These are phyloP conservation scores for Egretta garzetta DNA, from an alignment of 2,113 vertebrate species.

Conservation along the genomic window DNA sequence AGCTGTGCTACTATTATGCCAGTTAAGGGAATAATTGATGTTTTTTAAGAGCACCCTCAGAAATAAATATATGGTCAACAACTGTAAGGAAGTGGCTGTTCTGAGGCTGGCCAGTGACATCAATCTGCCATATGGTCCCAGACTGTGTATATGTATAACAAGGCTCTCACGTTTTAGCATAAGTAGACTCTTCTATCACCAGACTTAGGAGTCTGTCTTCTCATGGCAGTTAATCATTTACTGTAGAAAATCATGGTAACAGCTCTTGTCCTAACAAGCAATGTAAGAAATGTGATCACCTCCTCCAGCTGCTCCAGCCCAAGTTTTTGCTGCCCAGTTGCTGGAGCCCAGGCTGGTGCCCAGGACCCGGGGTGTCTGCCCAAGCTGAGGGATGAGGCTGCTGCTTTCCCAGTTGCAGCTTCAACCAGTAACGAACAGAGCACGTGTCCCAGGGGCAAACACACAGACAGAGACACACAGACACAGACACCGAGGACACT, in stretches of 20 bases:
- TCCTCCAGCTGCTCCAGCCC: neutral
- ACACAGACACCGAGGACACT: no score
- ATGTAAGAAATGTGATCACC: neutral
- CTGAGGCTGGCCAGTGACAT: neutral
- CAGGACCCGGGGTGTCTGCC: neutral
- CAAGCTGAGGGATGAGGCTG: neutral
- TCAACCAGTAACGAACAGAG: neutral
- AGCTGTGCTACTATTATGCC: neutral
- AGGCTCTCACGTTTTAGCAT: neutral
- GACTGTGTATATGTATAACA: accelerated
- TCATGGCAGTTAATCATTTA: neutral
- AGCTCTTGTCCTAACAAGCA: neutral
- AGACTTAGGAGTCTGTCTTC: neutral
- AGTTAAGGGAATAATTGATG: neutral
- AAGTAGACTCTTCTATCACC: neutral
- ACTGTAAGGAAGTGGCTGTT: neutral
- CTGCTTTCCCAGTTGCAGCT: neutral
- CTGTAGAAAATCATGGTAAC: neutral
- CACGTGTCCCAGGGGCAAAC: neutral
- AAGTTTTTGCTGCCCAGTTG: neutral
- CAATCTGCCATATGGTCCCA: neutral
- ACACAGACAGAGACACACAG: no score
- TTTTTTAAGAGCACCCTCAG: neutral
- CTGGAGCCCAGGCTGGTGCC: neutral
- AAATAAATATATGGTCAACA: neutral